phyloP scores from a whole-genome alignment of 2,888 invertebrate species.

The Ochlodes sylvanus region DNA sequence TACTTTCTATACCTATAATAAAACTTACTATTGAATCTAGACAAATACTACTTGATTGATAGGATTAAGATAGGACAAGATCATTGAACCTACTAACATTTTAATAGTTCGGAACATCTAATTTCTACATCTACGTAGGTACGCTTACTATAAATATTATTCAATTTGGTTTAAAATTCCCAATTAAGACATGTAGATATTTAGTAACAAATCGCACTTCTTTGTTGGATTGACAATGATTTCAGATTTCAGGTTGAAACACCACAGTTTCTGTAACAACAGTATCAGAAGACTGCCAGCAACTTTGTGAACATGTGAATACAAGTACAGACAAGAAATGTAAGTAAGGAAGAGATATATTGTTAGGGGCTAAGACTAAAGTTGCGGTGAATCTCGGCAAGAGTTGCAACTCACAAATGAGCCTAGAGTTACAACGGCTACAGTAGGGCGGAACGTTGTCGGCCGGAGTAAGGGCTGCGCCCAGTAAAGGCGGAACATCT shows the following conservation, averaged over 20 bases:
- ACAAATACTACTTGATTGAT: no score
- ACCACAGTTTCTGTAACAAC: conserved; percentile 89
- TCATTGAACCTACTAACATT: no score
- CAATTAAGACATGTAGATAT: no score
- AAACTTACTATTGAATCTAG: no score
- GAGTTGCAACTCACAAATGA: conserved; percentile 93
- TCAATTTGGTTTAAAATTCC: no score
- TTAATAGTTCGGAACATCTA: no score
- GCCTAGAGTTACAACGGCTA: conserved; percentile 88
- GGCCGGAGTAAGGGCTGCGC: conserved; percentile 86
- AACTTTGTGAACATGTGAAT: conserved; percentile 93
- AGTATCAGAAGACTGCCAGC: conserved; percentile 90
- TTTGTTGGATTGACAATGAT: no score
- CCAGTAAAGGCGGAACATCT: conserved; percentile 87
- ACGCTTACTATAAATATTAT: no score
- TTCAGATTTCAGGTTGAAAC: conserved; percentile 88
- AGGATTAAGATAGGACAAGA: no score
- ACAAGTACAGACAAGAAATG: conserved; percentile 95
- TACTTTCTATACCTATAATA: no score
- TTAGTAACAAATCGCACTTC: no score
- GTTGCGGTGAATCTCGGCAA: conserved; percentile 92
- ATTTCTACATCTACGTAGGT: no score
- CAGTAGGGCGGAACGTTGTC: conserved; percentile 76
- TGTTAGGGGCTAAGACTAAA: conserved; percentile 84
- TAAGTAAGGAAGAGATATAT: conserved; percentile 81